phyloP scores from a whole-genome alignment of 2,113 vertebrate genomes.

The Pseudorasbora parva region DNA sequence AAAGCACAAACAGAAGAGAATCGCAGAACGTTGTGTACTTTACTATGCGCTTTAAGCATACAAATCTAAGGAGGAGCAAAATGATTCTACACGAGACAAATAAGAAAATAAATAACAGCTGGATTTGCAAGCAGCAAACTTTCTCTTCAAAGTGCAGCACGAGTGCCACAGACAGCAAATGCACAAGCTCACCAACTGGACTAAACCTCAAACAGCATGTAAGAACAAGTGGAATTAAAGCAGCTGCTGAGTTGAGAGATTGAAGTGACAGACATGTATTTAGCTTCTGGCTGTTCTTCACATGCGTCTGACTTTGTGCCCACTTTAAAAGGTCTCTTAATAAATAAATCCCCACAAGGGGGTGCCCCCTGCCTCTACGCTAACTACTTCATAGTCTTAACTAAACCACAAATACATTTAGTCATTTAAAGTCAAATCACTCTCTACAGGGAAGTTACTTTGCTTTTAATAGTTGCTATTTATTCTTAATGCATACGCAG shows the following conservation, averaged over 20 bases:
- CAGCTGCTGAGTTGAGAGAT: conserved; percentile 23
- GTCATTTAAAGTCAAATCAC: conserved; percentile 9
- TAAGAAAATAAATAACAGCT: neutral
- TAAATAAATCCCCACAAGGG: conserved; percentile 31
- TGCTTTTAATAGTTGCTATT: conserved; percentile 8
- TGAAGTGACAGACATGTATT: conserved; percentile 37
- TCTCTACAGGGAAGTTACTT: conserved; percentile 13
- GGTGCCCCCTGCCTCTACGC: conserved; percentile 13
- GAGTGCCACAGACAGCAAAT: neutral
- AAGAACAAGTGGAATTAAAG: conserved; percentile 23
- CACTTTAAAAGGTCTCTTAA: conserved; percentile 24
- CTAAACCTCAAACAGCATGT: conserved; percentile 25
- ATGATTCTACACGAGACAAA: neutral
- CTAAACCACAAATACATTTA: conserved; percentile 27
- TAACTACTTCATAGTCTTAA: conserved; percentile 21
- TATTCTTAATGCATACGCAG: conserved; percentile 1
- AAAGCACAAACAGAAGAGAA: conserved; percentile 3
- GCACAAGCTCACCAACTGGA: conserved; percentile 1
- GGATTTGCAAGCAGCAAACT: neutral
- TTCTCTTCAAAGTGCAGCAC: neutral
- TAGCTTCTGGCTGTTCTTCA: conserved; percentile 33
- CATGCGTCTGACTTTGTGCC: neutral
- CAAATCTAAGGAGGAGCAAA: neutral
- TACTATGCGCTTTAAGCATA: neutral
- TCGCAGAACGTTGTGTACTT: neutral